Conservation (phyloP, 2,888 invertebrate species). For the Capitulum mitella region DNA sequence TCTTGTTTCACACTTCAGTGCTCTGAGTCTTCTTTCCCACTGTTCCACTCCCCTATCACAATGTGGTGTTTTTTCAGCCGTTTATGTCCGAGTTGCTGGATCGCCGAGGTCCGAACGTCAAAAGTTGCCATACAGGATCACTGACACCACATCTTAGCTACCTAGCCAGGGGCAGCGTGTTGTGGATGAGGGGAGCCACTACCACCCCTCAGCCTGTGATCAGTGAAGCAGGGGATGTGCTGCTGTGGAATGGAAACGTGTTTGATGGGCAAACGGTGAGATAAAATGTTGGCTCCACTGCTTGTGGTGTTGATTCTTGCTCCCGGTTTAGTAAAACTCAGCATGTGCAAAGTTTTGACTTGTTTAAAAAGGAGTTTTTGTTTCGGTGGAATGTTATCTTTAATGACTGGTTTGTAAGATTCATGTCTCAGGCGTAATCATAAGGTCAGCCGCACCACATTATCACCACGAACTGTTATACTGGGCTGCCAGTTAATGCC, state of each 20-base stretch:
- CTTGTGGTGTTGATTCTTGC: background rate
- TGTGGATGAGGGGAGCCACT: conserved; percentile 73
- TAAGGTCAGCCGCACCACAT: background rate
- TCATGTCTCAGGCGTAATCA: background rate
- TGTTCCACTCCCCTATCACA: too few species aligned
- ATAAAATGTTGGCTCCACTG: background rate
- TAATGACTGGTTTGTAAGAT: background rate
- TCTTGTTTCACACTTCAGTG: too few species aligned
- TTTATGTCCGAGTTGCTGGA: background rate
- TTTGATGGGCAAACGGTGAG: conserved; percentile 52
- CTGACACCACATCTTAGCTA: conserved; percentile 24
- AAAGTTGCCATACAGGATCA: background rate
- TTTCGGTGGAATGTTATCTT: background rate
- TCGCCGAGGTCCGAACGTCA: background rate
- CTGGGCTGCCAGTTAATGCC: background rate
- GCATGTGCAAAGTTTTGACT: background rate
- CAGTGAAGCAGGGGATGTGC: conserved; percentile 53
- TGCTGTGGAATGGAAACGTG: conserved; percentile 86
- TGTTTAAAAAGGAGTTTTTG: background rate
- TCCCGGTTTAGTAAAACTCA: background rate
- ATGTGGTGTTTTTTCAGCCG: background rate
- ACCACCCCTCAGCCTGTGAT: conserved; percentile 60
- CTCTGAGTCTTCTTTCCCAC: too few species aligned
- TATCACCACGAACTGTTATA: background rate
- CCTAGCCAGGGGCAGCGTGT: conserved; percentile 47